phyloP scores from a whole-genome alignment of 2,888 invertebrate species.

The Pelosia muscerda region DNA sequence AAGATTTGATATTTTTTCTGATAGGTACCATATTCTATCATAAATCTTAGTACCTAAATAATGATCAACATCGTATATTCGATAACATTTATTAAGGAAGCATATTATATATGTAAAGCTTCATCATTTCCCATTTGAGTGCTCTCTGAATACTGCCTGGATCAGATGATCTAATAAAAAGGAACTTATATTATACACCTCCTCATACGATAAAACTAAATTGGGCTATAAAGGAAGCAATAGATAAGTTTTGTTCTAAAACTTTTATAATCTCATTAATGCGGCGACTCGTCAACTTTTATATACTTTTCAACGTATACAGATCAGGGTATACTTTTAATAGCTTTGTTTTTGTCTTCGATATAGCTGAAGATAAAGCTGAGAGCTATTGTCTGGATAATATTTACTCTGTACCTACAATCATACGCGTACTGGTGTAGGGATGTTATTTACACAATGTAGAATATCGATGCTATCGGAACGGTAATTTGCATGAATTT shows the following conservation, averaged over 20 bases:
- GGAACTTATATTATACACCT: conserved; percentile 30
- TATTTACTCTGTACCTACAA: conserved; percentile 47
- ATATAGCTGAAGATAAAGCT: conserved; percentile 67
- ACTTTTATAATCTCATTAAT: conserved; percentile 80
- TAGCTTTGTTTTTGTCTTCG: conserved; percentile 75
- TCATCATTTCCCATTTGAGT: not conserved
- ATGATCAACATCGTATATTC: too few species aligned
- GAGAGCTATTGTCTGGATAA: conserved; percentile 55
- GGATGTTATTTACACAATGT: conserved; percentile 42
- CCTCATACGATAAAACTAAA: conserved; percentile 41
- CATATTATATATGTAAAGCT: not conserved
- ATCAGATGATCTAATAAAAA: conserved; percentile 8
- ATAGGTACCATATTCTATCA: too few species aligned
- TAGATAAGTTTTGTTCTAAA: conserved; percentile 61
- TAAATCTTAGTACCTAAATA: too few species aligned
- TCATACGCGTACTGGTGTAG: conserved; percentile 43
- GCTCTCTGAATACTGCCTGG: not conserved
- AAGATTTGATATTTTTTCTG: too few species aligned
- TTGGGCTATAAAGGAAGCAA: conserved; percentile 35
- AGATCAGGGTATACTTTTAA: conserved; percentile 66
- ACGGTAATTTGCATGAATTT: conserved; percentile 28
- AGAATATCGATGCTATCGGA: conserved; percentile 40
- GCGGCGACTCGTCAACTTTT: conserved; percentile 62
- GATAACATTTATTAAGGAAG: not conserved
- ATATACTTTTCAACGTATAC: conserved; percentile 44